Evolutionary conservation across 2,888 invertebrate species (phyloP).

Genomic region (Drosophila tripunctata): DNA sequence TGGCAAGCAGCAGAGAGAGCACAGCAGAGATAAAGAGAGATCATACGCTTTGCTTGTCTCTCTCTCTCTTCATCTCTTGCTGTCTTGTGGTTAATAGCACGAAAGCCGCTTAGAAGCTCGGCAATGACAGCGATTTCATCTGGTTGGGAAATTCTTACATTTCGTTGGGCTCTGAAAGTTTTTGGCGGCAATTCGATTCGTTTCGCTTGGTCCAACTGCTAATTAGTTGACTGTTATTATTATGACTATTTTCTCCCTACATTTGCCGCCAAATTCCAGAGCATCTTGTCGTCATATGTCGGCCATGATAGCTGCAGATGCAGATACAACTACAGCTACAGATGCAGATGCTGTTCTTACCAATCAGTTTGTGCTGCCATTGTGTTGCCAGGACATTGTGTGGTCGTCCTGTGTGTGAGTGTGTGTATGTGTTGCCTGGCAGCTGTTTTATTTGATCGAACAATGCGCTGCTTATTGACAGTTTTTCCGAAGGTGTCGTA

Average conservation of each 20-base stretch:
- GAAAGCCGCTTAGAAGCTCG: slow-evolving; percentile 74
- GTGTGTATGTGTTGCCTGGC: slow-evolving; percentile 43
- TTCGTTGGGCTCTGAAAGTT: slow-evolving; percentile 43
- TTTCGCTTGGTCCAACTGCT: slow-evolving; percentile 47
- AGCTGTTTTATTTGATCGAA: slow-evolving; percentile 67
- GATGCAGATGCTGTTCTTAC: slow-evolving; percentile 45
- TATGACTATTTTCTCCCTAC: slow-evolving; percentile 13
- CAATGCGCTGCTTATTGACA: slow-evolving; percentile 76
- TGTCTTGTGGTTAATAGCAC: slow-evolving; percentile 34
- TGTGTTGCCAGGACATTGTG: slow-evolving; percentile 42
- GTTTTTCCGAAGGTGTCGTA: slow-evolving; percentile 70
- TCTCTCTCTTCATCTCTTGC: slow-evolving; percentile 1
- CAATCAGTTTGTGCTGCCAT: slow-evolving; percentile 57
- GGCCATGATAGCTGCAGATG: slow-evolving; percentile 71
- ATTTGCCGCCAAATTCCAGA: slow-evolving; percentile 68
- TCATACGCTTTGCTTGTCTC: slow-evolving; percentile 19
- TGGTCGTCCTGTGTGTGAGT: slow-evolving; percentile 42
- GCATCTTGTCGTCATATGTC: slow-evolving; percentile 70
- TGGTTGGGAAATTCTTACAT: slow-evolving; percentile 53
- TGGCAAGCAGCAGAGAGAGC: slow-evolving; percentile 19
- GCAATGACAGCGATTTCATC: slow-evolving; percentile 50
- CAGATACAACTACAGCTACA: slow-evolving; percentile 49
- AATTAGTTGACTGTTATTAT: slow-evolving; percentile 47
- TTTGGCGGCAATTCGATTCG: slow-evolving; percentile 27
- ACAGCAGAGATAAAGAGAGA: not conserved